Percentiles rank a stretch among this genome's conserved stretches.
Conservation (phyloP, 1,140 invertebrate genomes). For the Calliopsis andreniformis region DNA sequence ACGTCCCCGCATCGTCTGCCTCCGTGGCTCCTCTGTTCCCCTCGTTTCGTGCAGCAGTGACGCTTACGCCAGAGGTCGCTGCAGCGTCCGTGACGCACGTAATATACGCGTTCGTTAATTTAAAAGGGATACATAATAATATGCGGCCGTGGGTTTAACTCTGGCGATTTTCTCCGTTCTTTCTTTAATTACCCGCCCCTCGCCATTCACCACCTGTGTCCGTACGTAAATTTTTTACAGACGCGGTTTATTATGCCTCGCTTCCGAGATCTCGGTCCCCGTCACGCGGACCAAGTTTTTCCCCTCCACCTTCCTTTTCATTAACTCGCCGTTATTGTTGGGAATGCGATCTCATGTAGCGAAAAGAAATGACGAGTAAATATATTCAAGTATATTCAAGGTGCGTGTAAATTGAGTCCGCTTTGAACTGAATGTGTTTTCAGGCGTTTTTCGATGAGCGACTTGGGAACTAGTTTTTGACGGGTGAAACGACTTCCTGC, state of each 20-base stretch:
- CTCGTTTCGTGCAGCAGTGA: not conserved
- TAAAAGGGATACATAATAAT: slow-evolving; percentile 66
- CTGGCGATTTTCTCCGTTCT: slow-evolving; percentile 19
- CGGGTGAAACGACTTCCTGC: too few species aligned
- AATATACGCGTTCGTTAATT: slow-evolving; percentile 68
- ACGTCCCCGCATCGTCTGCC: slow-evolving; percentile 10
- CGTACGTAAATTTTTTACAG: slow-evolving; percentile 20
- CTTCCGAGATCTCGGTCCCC: not conserved
- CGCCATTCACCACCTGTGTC: slow-evolving; percentile 13
- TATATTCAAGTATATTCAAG: too few species aligned
- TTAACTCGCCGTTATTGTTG: not conserved
- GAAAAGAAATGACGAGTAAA: not conserved
- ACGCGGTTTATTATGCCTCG: not conserved
- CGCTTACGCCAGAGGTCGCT: not conserved
- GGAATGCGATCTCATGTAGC: not conserved
- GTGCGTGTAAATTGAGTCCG: too few species aligned
- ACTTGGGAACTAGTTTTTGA: too few species aligned
- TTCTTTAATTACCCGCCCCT: slow-evolving; percentile 28
- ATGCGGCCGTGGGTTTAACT: slow-evolving; percentile 10
- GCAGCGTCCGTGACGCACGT: slow-evolving; percentile 43
- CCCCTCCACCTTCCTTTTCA: not conserved
- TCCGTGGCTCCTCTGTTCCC: slow-evolving; percentile 16
- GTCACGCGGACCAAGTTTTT: not conserved
- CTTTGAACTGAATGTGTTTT: too few species aligned
- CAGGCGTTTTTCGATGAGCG: too few species aligned